Conservation (phyloP, 2,888 invertebrate species). For the Resseliella maxima region DNA sequence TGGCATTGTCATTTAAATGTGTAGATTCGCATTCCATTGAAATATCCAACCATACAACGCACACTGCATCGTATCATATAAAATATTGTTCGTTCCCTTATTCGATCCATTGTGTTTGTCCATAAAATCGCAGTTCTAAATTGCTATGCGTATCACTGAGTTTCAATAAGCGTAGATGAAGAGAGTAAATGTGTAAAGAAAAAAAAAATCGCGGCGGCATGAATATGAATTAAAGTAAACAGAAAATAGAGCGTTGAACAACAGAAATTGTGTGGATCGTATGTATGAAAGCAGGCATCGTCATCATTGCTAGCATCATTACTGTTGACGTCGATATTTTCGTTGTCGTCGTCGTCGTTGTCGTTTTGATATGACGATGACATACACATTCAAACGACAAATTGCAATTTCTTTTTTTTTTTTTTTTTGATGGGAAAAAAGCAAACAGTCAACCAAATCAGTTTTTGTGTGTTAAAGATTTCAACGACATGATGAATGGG, state of each 20-base stretch:
- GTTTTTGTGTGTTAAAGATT: not conserved
- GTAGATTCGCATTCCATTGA: not conserved
- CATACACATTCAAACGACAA: not conserved
- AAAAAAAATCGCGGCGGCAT: conserved; percentile 34
- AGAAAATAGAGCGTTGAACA: not conserved
- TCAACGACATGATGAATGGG: conserved; percentile 19
- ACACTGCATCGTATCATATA: not conserved
- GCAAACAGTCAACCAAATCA: not conserved
- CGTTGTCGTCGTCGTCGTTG: not conserved
- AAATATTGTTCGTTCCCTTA: not conserved
- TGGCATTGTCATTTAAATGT: conserved; percentile 48
- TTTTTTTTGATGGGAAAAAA: not conserved
- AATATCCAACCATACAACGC: not conserved
- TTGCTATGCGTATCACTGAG: conserved; percentile 48
- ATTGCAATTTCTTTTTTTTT: too few relatives aligned
- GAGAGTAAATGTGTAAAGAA: too few relatives aligned
- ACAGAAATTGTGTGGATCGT: not conserved
- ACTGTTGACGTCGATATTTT: not conserved
- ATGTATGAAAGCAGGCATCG: too few relatives aligned
- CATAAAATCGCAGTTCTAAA: conserved; percentile 33
- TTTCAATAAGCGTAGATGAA: conserved; percentile 49
- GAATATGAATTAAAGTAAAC: conserved; percentile 48
- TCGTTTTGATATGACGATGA: not conserved
- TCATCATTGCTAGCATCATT: not conserved
- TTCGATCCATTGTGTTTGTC: conserved; percentile 17